Base-by-base conservation (phyloP, 2,113 vertebrate species). In the Pseudopodoces humilis region DNA sequence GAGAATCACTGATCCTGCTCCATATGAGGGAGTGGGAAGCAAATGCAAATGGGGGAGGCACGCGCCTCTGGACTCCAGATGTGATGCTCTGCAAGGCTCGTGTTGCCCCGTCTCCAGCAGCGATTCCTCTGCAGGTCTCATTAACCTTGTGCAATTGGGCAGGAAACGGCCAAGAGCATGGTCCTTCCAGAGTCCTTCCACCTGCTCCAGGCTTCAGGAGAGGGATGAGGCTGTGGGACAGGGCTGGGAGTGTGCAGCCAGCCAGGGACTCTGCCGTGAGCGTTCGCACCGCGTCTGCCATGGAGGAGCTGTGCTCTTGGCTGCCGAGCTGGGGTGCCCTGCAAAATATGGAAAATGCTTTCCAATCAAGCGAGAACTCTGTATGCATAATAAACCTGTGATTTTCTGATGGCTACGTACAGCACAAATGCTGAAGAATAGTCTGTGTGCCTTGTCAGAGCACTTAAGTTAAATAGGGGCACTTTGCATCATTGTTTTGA, bases 391-490 rank as follows among this genome's bases (percentile, higher is more conserved):
- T 46, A 92, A 86, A 84, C 1, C 6, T 86, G 86, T 84, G 94
- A 83, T 86, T 65, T 90, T 84, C 90, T 88, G 88, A 88, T 90
- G 83, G 76, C 86, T 90, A 84, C 0, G 3, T 71, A 64, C 46
- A 21, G 93, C 86, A 93, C 76, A 86, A 93, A 83, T 49, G 64
- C 64, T 81, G 88, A 69, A 83, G 88, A 94, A 90, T 88, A 90
- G 88, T 55, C 88, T 84, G 76, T 75, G 87, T 95, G 90, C 93
- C 90, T 94, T 93, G 86, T 92, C 80, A 78, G 90, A 95, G 72
- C 88, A 93, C 92, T 96, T 95, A 95, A 95, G 94, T 94, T 95
- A 95, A 95, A 94, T 63, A 96, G 91, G 95, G 90, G 89, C 91
- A 95, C 77, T 89, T 95, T 89, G 94, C 55, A 35, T 96, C 95